phyloP scores from a whole-genome alignment of 30 jellyfish, hydroid and myxozoan genomes.

The Cassiopea xamachana region DNA sequence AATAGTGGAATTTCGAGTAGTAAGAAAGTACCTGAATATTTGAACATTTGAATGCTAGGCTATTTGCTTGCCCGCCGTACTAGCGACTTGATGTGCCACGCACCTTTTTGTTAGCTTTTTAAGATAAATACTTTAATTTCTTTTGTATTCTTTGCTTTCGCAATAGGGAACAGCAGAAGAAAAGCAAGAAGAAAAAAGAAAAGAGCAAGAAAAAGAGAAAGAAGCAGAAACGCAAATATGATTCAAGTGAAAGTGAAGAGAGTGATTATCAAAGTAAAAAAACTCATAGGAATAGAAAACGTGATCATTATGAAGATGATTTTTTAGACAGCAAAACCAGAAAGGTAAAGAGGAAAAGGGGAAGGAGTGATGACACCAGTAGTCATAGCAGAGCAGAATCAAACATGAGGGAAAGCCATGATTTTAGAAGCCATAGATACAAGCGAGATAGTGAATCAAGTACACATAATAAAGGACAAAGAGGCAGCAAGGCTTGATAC shows the following conservation, averaged over 20 bases:
- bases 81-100: too few species aligned
- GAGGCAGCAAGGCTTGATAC: background rate
- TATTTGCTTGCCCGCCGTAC: too few species aligned
- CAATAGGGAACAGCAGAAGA: slow-evolving; percentile 26
- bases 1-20: too few species aligned
- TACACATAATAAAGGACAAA: background rate
- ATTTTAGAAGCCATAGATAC: background rate
- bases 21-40: too few species aligned
- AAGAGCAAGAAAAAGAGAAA: slow-evolving; percentile 34
- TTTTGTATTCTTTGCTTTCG: background rate
- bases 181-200: slow-evolving; percentile 41
- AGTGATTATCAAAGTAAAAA: background rate
- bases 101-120: too few species aligned
- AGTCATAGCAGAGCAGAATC: background rate
- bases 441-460: background rate
- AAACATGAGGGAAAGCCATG: background rate
- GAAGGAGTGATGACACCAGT: background rate
- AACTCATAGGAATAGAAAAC: background rate
- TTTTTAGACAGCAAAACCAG: background rate
- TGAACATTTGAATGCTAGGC: too few species aligned
- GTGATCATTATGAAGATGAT: background rate
- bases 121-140: too few species aligned
- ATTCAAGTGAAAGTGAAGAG: slow-evolving; percentile 32
- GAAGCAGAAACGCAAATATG: slow-evolving; percentile 24
- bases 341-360: background rate